Evolutionary conservation across 2,113 vertebrate genomes (phyloP).

Genomic region (Oceanodroma tethys): DNA sequence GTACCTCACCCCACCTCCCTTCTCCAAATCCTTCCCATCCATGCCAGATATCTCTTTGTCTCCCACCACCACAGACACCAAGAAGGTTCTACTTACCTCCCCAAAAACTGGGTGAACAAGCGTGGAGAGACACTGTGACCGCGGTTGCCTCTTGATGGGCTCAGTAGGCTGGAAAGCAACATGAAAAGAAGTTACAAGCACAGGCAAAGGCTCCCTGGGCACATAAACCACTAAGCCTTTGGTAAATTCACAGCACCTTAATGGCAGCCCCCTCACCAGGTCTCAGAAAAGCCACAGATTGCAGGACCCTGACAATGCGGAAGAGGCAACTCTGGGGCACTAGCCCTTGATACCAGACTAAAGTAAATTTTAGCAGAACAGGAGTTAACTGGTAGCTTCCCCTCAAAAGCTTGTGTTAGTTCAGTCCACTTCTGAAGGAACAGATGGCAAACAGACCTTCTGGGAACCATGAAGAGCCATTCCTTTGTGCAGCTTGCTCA

Average conservation of each 20-base stretch:
- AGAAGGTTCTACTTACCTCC: constrained; percentile 80
- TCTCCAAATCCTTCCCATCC: background rate
- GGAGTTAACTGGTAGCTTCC: accelerated
- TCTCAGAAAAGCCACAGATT: background rate
- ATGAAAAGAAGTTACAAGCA: background rate
- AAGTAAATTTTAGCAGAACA: background rate
- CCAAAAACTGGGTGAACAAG: constrained; percentile 93
- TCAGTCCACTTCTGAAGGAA: background rate
- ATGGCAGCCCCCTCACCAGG: background rate
- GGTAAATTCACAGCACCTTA: background rate
- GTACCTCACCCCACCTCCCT: background rate
- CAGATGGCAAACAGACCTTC: constrained; percentile 69
- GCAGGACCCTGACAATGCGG: background rate
- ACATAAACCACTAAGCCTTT: background rate
- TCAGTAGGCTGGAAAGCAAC: constrained; percentile 72
- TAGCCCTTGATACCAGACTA: background rate
- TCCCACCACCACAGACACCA: background rate
- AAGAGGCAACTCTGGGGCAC: background rate
- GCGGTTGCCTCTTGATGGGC: constrained; percentile 88
- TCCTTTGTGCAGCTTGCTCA: constrained; percentile 89
- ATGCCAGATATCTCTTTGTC: background rate
- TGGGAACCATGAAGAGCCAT: constrained; percentile 81
- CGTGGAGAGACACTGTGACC: constrained; percentile 91
- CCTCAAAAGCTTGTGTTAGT: background rate
- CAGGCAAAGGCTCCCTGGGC: background rate